Evolutionary conservation across 2,797 vertebrate genomes (phyloP).

Genomic region (Nasua narica): DNA sequence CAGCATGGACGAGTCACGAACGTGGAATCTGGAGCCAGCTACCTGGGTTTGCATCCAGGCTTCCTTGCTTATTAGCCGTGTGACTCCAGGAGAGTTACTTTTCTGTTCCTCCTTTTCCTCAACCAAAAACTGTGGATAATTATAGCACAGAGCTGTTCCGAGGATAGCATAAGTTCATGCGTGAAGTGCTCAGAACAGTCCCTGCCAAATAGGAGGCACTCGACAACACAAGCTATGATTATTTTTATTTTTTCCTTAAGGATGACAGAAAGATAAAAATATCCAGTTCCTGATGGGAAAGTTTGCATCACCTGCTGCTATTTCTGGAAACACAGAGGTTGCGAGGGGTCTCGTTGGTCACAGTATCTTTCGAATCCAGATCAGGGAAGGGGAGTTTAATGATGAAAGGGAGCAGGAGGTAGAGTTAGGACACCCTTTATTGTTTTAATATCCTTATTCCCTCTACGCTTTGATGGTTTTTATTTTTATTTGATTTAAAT

Average conservation of each 20-base stretch:
- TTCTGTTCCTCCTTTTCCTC: neutral
- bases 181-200: neutral
- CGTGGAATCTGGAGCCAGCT: fast-evolving
- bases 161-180: neutral
- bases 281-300: neutral
- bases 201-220: neutral
- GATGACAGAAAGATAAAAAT: neutral
- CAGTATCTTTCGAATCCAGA: neutral
- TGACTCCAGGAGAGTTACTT: neutral
- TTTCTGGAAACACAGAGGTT: neutral
- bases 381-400: neutral
- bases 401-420: neutral
- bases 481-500: constrained; percentile 31
- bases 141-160: neutral
- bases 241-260: constrained; percentile 12
- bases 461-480: neutral
- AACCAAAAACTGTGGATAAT: neutral
- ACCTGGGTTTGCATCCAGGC: neutral
- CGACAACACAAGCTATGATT: neutral
- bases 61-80: neutral
- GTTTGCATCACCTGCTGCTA: neutral
- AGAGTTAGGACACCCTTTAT: no score
- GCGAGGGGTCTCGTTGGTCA: fast-evolving
- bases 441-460: neutral
- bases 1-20: neutral